Conservation (phyloP, 2,113 vertebrate genomes). For the Actenoides lindsayi region DNA sequence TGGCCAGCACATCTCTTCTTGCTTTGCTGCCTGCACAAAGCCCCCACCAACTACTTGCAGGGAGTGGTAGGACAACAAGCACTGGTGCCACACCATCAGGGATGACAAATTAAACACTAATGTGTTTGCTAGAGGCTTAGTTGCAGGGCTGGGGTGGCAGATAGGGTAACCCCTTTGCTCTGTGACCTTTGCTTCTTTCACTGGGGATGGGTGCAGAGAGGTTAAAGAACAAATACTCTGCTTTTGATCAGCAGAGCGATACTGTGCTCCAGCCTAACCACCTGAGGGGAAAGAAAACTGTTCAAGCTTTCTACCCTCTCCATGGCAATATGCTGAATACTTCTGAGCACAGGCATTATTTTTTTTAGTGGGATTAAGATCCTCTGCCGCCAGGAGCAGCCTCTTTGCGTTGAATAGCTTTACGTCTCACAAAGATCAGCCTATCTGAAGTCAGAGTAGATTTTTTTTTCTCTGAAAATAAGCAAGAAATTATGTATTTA, state of each 20-base stretch:
- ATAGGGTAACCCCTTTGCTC: background rate
- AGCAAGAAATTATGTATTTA: slow-evolving; percentile 26
- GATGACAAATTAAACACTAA: slow-evolving; percentile 51
- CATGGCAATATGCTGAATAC: background rate
- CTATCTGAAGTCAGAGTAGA: background rate
- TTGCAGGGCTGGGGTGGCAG: background rate
- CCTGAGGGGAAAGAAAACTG: background rate
- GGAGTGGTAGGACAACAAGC: background rate
- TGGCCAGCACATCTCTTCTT: background rate
- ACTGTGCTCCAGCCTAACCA: background rate
- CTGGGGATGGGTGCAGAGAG: background rate
- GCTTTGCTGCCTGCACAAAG: background rate
- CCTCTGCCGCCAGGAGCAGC: background rate
- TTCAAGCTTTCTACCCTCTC: background rate
- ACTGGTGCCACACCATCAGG: background rate
- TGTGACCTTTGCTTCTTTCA: slow-evolving; percentile 30
- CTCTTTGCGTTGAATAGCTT: background rate
- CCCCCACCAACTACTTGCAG: accelerated
- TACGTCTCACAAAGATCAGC: background rate
- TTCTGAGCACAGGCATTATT: background rate
- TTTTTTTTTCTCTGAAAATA: background rate
- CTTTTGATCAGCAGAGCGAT: slow-evolving; percentile 20
- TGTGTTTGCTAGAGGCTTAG: slow-evolving; percentile 54
- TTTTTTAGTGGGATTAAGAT: slow-evolving; percentile 8
- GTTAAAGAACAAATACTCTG: slow-evolving; percentile 10